Evolutionary conservation across 53 echinoderm and acorn worm species (phyloP).

Genomic region (Paelopatides confundens): DNA sequence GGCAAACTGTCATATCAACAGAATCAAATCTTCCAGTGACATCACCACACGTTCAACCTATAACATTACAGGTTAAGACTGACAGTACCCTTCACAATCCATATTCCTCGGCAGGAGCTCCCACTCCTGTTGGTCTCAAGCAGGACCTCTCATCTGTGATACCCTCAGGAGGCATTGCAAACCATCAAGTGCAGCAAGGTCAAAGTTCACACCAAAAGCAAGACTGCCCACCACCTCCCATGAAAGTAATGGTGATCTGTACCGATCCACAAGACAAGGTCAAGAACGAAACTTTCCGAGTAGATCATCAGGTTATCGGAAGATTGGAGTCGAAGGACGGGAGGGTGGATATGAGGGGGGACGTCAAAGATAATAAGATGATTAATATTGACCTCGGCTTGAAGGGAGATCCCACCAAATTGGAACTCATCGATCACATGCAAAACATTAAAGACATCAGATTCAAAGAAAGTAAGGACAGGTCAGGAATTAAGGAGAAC

Average conservation of each 20-base stretch:
- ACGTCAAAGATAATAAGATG: background rate
- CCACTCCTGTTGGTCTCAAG: background rate
- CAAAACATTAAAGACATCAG: constrained; percentile 2
- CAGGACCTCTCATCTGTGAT: background rate
- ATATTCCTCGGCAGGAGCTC: background rate
- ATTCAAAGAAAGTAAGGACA: background rate
- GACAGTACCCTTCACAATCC: background rate
- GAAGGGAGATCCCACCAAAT: background rate
- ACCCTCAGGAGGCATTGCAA: background rate
- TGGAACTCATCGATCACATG: background rate
- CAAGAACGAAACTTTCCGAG: constrained; percentile 1
- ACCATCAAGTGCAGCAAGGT: constrained; percentile 48
- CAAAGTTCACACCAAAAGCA: constrained; percentile 27
- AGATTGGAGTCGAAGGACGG: background rate
- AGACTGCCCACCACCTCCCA: background rate
- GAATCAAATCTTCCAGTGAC: background rate
- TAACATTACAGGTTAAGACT: constrained; percentile 23
- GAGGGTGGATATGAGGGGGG: background rate
- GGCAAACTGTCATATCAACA: constrained; percentile 1
- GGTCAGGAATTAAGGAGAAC: background rate
- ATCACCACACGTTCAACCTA: constrained; percentile 3
- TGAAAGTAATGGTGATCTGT: constrained; percentile 55
- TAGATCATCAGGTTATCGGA: constrained; percentile 1
- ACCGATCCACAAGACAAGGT: constrained; percentile 13
- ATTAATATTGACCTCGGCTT: background rate